Percentiles rank a stretch among this genome's conserved stretches.
Evolutionary conservation across 1,140 invertebrate genomes (phyloP).

Genomic region (Bacillus rossius): DNA sequence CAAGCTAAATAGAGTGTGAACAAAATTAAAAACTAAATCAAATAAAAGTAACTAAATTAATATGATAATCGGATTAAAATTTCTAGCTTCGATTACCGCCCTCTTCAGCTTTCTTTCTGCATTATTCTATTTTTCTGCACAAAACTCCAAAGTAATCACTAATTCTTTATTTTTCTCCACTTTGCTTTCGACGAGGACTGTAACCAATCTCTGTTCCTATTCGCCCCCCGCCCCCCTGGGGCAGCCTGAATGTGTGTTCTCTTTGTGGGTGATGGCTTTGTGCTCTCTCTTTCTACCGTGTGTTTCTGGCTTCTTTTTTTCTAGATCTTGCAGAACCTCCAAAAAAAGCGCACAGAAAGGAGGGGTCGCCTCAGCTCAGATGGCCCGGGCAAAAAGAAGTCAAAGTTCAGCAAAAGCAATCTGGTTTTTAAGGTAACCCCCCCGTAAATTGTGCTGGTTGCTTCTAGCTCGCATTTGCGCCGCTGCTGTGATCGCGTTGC

Average conservation of each 20-base stretch:
- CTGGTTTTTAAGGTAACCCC: slow-evolving; percentile 93
- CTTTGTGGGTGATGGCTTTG: slow-evolving; percentile 11
- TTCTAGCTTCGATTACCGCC: no score
- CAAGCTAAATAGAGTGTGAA: no score
- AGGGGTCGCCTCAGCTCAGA: slow-evolving; percentile 85
- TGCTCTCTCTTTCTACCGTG: slow-evolving; percentile 21
- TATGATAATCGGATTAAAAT: no score
- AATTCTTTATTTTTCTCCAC: not conserved
- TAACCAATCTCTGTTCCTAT: not conserved
- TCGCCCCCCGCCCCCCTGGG: not conserved
- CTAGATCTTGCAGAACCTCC: slow-evolving; percentile 96
- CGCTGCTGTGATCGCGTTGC: slow-evolving; percentile 15
- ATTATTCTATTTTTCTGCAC: slow-evolving; percentile 1
- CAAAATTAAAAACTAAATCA: no score
- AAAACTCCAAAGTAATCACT: not conserved
- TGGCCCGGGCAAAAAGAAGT: slow-evolving; percentile 80
- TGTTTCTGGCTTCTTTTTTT: slow-evolving; percentile 55
- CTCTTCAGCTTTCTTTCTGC: not conserved
- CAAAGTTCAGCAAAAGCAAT: slow-evolving; percentile 88
- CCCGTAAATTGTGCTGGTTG: slow-evolving; percentile 3
- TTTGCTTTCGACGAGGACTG: not conserved
- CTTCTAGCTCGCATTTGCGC: not conserved
- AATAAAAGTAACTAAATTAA: no score
- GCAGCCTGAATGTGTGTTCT: slow-evolving; percentile 9
- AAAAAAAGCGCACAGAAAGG: slow-evolving; percentile 93